Evolutionary conservation across 2,113 vertebrate genomes (phyloP), one percentile per base, ranked within the genome.

Genomic region (Phodopus roborovskii): DNA sequence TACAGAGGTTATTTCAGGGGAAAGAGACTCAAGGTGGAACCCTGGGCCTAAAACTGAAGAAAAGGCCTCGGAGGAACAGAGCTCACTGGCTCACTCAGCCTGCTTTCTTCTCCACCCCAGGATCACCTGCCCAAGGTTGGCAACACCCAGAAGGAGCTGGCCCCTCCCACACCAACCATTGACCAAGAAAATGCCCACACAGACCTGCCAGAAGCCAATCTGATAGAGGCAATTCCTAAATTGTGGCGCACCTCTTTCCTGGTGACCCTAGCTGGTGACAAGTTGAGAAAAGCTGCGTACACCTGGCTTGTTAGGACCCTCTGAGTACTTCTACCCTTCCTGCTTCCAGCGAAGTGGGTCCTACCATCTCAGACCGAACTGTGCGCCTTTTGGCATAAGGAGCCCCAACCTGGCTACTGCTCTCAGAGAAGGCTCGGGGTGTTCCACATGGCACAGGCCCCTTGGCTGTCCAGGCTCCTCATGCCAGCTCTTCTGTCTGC

Each of bases 361-460:
- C 77, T 79, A 60, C 70, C 45, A 70, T 84, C 88, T 81, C 60
- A 71, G 73, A 60, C 50, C 62, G 56, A 36, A 1, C 28, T 7
- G 5, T 9, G 2, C 10, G 12, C n/a, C 3, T 73, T n/a, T 36
- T 16, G 26, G 10, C 15, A n/a, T 60, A 19, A 19, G 53, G 26
- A 50, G 39, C 3, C 50, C 13, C 4, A 33, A 48, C 45, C 39
- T 71, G 39, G 42, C 42, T 33, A 7, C 36, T 22, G 6, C 33
- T 42, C 64, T 91, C 39, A 39, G 42, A 83, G 81, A 39, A 62
- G 75, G 20, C 68, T 11, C 33, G 3, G 79, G 19, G 71, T 60
- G 17, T 48, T 20, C 22, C 1, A 4, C 17, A 2, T 24, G 33
- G 53, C 33, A 1, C n/a, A 0, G 2, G 6, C 7, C n/a, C 39